Evolutionary conservation across 2,797 vertebrate genomes (phyloP).

Genomic region (Rhabdophis nuchalis): DNA sequence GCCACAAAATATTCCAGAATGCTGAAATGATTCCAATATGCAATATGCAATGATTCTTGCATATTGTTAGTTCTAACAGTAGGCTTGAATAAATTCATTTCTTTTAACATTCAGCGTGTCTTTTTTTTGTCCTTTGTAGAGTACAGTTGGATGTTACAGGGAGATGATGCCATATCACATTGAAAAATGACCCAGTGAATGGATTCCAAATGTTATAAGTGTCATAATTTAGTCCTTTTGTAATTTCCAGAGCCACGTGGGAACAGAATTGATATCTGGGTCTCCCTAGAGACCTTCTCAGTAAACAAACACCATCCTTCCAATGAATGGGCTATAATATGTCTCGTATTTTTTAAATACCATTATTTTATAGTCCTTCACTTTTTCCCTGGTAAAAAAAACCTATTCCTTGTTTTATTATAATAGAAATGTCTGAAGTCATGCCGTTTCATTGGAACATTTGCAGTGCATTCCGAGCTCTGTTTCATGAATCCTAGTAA

Average conservation of each 20-base stretch:
- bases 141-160: background rate
- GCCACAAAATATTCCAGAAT: background rate
- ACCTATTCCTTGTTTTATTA: background rate
- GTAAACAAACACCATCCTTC: background rate
- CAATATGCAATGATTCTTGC: too few relatives aligned
- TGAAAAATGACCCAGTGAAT: background rate
- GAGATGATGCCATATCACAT: background rate
- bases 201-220: background rate
- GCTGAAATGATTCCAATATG: background rate
- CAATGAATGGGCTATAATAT: background rate
- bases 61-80: background rate
- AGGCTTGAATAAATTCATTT: background rate
- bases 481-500: background rate
- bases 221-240: background rate
- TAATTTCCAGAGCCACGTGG: background rate
- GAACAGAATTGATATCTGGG: background rate
- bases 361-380: background rate
- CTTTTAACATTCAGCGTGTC: background rate
- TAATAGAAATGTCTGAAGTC: background rate
- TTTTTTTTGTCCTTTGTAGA: background rate
- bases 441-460: background rate
- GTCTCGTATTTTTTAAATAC: background rate
- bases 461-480: background rate
- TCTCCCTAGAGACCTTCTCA: background rate
- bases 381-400: background rate